A percentile compares a stretch with the other conserved stretches of the same genome.
These are phyloP conservation scores for Channallabes apus DNA, from an alignment of 2,797 vertebrate species.

Conservation along the genomic window DNA sequence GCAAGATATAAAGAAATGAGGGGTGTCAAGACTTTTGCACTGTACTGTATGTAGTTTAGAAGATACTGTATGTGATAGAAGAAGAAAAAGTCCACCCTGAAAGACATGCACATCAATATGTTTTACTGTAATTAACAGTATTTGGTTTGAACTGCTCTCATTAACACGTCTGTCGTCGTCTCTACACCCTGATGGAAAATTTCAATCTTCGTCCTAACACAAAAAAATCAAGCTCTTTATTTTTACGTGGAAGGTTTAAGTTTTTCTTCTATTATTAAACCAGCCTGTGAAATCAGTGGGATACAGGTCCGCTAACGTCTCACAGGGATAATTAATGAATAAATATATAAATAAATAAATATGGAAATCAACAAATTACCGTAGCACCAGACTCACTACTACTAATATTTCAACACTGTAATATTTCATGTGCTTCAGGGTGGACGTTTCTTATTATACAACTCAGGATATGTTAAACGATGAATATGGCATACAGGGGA, in stretches of 20 bases:
- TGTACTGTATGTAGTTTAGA: background rate
- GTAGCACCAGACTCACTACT: background rate
- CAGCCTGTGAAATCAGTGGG: background rate
- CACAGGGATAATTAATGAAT: no score
- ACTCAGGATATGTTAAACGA: background rate
- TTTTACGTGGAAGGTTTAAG: no score
- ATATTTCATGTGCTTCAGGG: constrained; percentile 2
- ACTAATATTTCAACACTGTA: background rate
- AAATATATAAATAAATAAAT: no score
- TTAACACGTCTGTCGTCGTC: background rate
- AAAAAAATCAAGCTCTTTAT: background rate
- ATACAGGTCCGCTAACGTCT: background rate
- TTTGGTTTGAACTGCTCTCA: background rate
- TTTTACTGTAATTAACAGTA: background rate
- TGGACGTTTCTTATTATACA: background rate
- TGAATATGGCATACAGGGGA: background rate
- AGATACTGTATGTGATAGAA: background rate
- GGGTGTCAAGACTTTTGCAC: no score
- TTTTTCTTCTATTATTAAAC: no score
- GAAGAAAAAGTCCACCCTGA: constrained; percentile 4
- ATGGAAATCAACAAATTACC: background rate
- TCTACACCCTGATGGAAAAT: background rate
- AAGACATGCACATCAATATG: background rate
- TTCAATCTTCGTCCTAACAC: background rate
- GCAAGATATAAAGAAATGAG: no score